Evolutionary conservation across 2,113 vertebrate species (phyloP), one percentile per base, ranked within the genome.

Genomic region (Pluvianellus socialis): DNA sequence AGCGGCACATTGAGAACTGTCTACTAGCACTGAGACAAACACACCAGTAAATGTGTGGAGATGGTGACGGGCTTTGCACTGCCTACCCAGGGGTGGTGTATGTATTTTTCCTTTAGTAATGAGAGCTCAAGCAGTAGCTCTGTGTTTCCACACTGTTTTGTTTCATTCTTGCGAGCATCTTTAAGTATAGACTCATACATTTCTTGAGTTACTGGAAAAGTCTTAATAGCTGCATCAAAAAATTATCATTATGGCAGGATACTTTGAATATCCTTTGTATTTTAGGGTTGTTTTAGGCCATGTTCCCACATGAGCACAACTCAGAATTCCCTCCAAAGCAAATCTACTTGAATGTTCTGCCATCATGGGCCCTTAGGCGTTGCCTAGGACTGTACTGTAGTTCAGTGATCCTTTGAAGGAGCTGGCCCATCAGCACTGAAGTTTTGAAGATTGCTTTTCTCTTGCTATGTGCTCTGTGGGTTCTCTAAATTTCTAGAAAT

Each of bases 31-130:
- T 28, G 52, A 35, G 70, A 52, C 66, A 35, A 42, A 12, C 5
- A 4, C 35, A 44, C 15, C 22, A 21, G 24, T 45, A 58, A 68
- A 65, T 21, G 1, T 4, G 7, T 2, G 19, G 53, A 56, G 27
- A 4, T 27, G 33, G 12, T 9, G n/a, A 19, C 56, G 40, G 6
- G 24, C 71, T 75, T 53, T 27, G 40, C 19, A 7, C 40, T 14
- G 18, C 0, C 0, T 32, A 2, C 49, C 5, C 10, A 68, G 30
- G 30, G 18, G 14, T 16, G 17, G 8, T 0, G 0, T 14, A 2
- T 9, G 14, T 27, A 6, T 38, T 50, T 44, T 27, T 50, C 7
- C 22, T 28, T 32, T 22, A 35, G 50, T 55, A 33, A 35, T 13
- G 45, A 53, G 6, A 35, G 10, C 14, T 65, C 33, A 40, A 20